phyloP scores from a whole-genome alignment of 2,113 vertebrate species.

The mouse (Mus musculus) region GRCm39 chr10:11326501-11327000 shows the following conservation, averaged over 20 bases:
- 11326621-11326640: accelerated
- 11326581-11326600: neutral
- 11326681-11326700: neutral
- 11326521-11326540: neutral
- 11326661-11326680: neutral
- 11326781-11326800: neutral
- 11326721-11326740: neutral
- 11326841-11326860: neutral
- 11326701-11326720: neutral
- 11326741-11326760: neutral
- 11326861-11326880: neutral
- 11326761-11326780: neutral
- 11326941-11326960: neutral
- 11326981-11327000: constrained; percentile 21
- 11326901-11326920: neutral
- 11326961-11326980: neutral
- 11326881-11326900: neutral
- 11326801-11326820: accelerated
- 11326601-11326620: neutral
- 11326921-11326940: neutral
- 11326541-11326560: neutral
- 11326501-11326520: neutral
- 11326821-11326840: neutral
- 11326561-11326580: accelerated
- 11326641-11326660: neutral